Percentiles rank a stretch among this genome's conserved stretches.
Evolutionary conservation across 30 jellyfish, hydroid and myxozoan genomes (phyloP).

Genomic region (Aurelia aurita complex sp. Pacific): DNA sequence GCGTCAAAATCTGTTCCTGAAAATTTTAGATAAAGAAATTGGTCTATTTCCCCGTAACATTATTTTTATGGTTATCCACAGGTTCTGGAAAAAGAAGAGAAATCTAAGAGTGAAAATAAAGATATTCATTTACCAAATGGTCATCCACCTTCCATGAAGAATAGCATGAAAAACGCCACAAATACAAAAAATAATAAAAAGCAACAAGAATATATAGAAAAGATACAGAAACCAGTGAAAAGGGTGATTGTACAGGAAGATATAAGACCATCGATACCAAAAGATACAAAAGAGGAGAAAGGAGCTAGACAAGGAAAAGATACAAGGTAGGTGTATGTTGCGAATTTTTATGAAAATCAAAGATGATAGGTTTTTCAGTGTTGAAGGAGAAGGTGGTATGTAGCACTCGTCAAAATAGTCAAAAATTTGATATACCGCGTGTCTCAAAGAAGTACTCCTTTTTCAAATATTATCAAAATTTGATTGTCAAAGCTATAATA

Average conservation of each 20-base stretch:
- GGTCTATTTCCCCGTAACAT: no score
- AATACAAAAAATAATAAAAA: conserved; percentile 14
- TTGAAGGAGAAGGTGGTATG: background rate
- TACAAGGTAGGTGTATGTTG: background rate
- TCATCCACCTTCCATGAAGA: conserved; percentile 22
- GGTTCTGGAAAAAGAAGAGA: conserved; percentile 11
- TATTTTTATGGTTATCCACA: background rate
- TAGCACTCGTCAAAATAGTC: no score
- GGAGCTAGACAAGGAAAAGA: conserved; percentile 30
- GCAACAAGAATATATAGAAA: conserved; percentile 15
- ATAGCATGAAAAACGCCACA: conserved; percentile 13
- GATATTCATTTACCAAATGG: conserved; percentile 34
- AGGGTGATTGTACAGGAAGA: conserved; percentile 57
- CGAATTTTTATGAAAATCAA: background rate
- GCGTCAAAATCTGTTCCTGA: no score
- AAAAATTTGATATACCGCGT: no score
- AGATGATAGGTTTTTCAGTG: background rate
- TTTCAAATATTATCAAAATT: no score
- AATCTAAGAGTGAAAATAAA: conserved; percentile 2
- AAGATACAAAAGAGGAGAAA: conserved; percentile 28
- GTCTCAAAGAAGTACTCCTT: no score
- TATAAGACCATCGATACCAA: conserved; percentile 64
- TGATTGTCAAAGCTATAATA: no score
- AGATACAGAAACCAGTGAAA: conserved; percentile 39
- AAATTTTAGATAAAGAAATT: no score